Conservation (phyloP, 2,113 vertebrate species). For the Perognathus longimembris region DNA sequence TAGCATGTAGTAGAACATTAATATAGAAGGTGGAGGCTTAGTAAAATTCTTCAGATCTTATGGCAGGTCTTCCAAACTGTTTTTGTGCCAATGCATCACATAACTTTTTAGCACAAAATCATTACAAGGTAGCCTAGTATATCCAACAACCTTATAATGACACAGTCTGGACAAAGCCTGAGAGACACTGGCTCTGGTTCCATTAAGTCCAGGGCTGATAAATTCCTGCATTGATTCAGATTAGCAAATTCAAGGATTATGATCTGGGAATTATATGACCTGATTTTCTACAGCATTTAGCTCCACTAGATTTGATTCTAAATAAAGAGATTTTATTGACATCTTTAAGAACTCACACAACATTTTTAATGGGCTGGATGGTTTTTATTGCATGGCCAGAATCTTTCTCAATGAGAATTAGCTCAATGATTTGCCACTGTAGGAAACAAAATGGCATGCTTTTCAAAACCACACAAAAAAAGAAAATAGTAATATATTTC, state of each 20-base stretch:
- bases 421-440: not conserved
- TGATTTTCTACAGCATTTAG: not conserved
- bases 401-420: constrained; percentile 22
- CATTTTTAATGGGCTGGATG: not conserved
- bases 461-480: not conserved
- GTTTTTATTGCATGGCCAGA: constrained; percentile 13
- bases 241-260: not conserved
- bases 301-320: not conserved
- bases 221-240: not conserved
- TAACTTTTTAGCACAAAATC: not conserved
- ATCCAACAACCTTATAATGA: not conserved
- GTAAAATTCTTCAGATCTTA: not conserved
- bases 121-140: not conserved
- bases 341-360: not conserved
- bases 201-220: not conserved
- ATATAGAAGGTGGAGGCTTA: not conserved
- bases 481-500: constrained; percentile 41
- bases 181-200: not conserved
- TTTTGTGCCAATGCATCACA: not conserved
- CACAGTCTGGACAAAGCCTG: not conserved
- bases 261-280: not conserved
- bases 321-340: not conserved
- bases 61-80: not conserved
- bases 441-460: constrained; percentile 22
- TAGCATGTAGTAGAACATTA: not conserved